These are phyloP conservation scores for Euwallacea similis DNA, from an alignment of 1,140 invertebrate genomes.

Conservation along the genomic window DNA sequence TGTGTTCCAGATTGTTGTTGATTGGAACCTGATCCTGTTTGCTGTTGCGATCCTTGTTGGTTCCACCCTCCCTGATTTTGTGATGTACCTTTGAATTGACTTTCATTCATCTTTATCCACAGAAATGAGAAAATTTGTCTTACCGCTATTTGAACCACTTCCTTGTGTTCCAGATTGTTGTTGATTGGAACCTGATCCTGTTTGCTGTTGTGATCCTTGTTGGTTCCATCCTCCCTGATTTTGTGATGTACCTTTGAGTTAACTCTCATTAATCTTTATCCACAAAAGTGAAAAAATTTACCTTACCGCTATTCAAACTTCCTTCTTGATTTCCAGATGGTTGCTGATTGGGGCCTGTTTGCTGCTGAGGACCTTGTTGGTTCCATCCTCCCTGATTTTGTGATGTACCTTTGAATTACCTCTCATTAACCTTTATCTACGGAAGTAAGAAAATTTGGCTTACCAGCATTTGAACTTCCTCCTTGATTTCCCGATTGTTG, in stretches of 20 bases:
- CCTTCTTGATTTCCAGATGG: conserved; percentile 16
- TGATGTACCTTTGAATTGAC: no score
- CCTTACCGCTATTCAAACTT: conserved; percentile 2
- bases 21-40: conserved; percentile 17
- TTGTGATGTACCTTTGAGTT: neutral
- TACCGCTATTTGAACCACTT: neutral
- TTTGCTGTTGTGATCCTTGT: conserved; percentile 19
- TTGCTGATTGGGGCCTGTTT: conserved; percentile 23
- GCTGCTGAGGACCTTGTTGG: conserved; percentile 20
- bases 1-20: conserved; percentile 15
- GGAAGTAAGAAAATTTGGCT: no score
- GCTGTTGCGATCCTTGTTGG: conserved; percentile 17
- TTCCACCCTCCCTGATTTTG: conserved; percentile 16
- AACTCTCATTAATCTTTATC: neutral
- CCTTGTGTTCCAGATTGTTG: neutral
- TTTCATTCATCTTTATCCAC: no score
- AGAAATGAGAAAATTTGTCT: conserved; percentile 14
- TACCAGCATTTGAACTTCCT: no score
- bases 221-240: neutral
- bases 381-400: neutral
- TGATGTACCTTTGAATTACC: conserved; percentile 15
- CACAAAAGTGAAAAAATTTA: no score
- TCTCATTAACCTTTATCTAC: neutral
- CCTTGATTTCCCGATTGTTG: neutral
- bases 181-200: neutral